These are phyloP conservation scores for Myotis vivesi DNA, from an alignment of 2,797 vertebrate genomes.

Conservation along the genomic window DNA sequence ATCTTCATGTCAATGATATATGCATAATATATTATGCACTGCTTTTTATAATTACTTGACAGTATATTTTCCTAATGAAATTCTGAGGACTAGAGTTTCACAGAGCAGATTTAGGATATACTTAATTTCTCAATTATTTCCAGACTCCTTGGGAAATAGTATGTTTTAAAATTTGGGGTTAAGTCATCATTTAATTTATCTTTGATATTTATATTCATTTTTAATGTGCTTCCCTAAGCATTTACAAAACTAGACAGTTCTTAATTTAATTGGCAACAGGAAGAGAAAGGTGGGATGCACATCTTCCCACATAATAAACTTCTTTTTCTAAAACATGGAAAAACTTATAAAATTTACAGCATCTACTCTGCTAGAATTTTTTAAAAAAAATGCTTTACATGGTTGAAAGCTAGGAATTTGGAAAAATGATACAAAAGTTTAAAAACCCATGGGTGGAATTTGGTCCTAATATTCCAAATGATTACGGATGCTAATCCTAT, in stretches of 20 bases:
- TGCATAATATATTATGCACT: background rate
- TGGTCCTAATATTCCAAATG: background rate
- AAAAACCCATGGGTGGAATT: background rate
- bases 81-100: background rate
- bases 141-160: background rate
- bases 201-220: constrained; percentile 55
- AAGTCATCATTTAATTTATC: constrained; percentile 44
- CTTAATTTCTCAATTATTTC: constrained; percentile 19
- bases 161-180: background rate
- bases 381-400: background rate
- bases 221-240: constrained; percentile 28
- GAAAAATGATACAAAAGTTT: background rate
- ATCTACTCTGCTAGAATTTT: background rate
- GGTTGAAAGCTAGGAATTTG: background rate
- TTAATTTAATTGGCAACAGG: constrained; percentile 45
- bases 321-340: constrained; percentile 1
- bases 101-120: background rate
- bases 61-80: background rate
- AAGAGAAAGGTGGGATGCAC: background rate
- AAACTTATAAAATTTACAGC: background rate
- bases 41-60: background rate
- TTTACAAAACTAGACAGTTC: constrained; percentile 15
- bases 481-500: background rate
- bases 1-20: background rate
- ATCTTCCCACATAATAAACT: background rate